Percentiles rank a stretch among this genome's conserved stretches.
phyloP scores from a whole-genome alignment of 2,113 vertebrate genomes.

The Otus sunia region DNA sequence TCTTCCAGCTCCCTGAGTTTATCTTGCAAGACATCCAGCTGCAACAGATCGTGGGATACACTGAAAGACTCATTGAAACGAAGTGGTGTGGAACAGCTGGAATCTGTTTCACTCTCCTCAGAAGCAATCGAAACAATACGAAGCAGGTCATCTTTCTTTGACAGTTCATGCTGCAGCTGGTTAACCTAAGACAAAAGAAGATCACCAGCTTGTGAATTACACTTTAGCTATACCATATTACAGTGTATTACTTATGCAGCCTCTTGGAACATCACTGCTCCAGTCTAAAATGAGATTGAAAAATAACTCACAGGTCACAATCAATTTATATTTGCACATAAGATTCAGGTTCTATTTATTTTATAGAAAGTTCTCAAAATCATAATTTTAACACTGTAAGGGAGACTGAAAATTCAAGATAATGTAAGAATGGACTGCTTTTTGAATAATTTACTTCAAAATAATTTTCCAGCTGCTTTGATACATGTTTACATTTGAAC shows the following conservation, averaged over 20 bases:
- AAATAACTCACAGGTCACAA: neutral
- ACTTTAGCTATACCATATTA: neutral
- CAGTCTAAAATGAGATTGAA: neutral
- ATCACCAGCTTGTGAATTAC: neutral
- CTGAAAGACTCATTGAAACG: conserved; percentile 75
- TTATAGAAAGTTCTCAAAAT: neutral
- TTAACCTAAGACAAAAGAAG: conserved; percentile 80
- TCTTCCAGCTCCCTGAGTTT: conserved; percentile 96
- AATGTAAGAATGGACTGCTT: neutral
- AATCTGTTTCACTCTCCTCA: conserved; percentile 93
- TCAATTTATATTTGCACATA: neutral
- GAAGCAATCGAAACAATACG: conserved; percentile 90
- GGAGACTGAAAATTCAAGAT: neutral
- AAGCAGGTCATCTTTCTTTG: conserved; percentile 94
- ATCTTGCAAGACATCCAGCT: conserved; percentile 88
- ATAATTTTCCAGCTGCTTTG: neutral
- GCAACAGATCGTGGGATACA: conserved; percentile 76
- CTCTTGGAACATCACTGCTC: neutral
- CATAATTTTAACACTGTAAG: neutral
- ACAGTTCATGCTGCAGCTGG: conserved; percentile 93
- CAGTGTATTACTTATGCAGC: neutral
- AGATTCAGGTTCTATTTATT: neutral
- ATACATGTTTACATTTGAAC: neutral
- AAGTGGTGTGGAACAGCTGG: conserved; percentile 87
- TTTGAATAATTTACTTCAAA: neutral